These are phyloP conservation scores for Oncorhynchus masou DNA, from an alignment of 2,113 vertebrate genomes.

Conservation along the genomic window DNA sequence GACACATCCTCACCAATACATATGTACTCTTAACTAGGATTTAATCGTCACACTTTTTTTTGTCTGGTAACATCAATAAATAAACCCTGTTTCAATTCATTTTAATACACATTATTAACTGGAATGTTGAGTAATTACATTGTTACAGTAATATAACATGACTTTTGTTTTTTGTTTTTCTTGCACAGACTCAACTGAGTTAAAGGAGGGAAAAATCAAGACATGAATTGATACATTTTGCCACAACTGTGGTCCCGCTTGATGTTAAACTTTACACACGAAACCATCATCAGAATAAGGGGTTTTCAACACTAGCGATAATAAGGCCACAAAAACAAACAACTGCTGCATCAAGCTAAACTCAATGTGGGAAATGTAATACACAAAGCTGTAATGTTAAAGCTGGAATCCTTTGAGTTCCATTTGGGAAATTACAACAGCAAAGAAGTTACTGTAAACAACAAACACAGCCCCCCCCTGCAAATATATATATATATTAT, in stretches of 20 bases:
- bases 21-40: constrained; percentile 19
- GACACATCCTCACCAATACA: constrained; percentile 38
- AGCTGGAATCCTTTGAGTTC: no score
- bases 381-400: constrained; percentile 48
- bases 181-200: background rate
- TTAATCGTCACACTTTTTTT: background rate
- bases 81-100: constrained; percentile 8
- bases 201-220: background rate
- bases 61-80: constrained; percentile 11
- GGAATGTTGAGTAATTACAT: constrained; percentile 46
- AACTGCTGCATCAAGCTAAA: constrained; percentile 53
- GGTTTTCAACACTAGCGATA: constrained; percentile 55
- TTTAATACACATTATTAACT: constrained; percentile 22
- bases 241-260: constrained; percentile 18
- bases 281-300: constrained; percentile 53
- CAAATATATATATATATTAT: no score
- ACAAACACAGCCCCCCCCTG: no score
- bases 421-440: no score
- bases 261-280: background rate
- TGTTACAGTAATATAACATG: constrained; percentile 20
- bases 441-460: background rate
- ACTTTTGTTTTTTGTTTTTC: background rate
- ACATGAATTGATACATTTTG: background rate
- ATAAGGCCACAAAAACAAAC: constrained; percentile 67
- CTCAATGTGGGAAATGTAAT: constrained; percentile 51